Percentiles rank a stretch among this genome's conserved stretches.
Conservation (phyloP, 2,797 vertebrate species). For the Zalophus californianus region DNA sequence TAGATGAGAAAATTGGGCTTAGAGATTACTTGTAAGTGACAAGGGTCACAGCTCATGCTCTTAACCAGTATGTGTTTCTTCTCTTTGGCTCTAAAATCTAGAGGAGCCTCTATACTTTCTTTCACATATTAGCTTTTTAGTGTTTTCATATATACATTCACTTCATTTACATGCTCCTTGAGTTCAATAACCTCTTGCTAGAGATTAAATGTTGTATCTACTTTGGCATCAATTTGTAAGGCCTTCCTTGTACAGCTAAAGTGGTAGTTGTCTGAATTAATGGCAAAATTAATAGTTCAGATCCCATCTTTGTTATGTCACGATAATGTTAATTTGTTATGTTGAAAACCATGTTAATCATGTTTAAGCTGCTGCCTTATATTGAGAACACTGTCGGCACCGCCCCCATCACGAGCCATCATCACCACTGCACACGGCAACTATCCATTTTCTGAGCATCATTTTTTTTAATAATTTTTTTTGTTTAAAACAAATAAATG, state of each 20-base stretch:
- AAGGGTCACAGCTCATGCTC: neutral
- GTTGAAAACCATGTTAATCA: neutral
- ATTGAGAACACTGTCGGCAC: neutral
- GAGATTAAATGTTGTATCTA: neutral
- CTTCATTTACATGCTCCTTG: neutral
- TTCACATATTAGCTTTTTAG: neutral
- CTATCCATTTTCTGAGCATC: neutral
- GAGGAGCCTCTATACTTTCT: neutral
- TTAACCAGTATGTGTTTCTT: neutral
- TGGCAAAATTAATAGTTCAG: neutral
- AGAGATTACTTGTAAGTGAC: neutral
- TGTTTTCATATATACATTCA: neutral
- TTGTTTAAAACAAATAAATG: no score
- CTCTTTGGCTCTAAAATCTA: neutral
- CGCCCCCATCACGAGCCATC: no score
- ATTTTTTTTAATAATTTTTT: no score
- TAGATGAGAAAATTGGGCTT: neutral
- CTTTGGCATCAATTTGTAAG: neutral
- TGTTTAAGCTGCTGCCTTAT: neutral
- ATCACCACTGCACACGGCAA: neutral
- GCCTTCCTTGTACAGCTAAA: neutral
- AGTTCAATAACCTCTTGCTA: neutral
- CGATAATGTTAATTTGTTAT: neutral
- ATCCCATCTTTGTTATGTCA: neutral
- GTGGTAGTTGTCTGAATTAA: slow-evolving; percentile 7